phyloP scores from a whole-genome alignment of 37 sponge, comb jelly and placozoan species.

The Aphrocallistes beatrix region DNA sequence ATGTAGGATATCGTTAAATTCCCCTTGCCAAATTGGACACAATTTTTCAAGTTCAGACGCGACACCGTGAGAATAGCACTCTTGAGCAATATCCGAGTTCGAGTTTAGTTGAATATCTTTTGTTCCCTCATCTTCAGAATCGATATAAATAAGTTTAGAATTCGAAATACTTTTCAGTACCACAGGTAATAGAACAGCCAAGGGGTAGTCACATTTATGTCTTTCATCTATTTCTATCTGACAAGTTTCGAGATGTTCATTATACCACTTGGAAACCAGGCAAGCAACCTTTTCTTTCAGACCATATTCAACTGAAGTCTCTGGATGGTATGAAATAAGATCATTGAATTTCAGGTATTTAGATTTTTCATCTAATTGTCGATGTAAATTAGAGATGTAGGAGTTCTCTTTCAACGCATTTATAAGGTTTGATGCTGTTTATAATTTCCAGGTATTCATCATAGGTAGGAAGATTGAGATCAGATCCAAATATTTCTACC shows the following conservation, averaged over 20 bases:
- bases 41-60: not conserved
- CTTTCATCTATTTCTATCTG: not conserved
- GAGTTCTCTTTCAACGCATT: not conserved
- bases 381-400: not conserved
- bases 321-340: not conserved
- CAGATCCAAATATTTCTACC: not conserved
- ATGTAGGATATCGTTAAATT: not conserved
- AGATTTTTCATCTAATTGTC: not conserved
- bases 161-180: not conserved
- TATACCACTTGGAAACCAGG: conserved; percentile 5
- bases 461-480: not conserved
- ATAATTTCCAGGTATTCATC: too few species aligned
- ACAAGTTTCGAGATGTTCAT: not conserved
- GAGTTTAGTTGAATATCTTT: not conserved
- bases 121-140: not conserved
- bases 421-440: too few species aligned
- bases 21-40: conserved; percentile 3
- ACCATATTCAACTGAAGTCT: not conserved
- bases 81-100: not conserved
- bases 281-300: not conserved
- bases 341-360: not conserved
- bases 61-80: not conserved
- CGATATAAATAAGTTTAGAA: not conserved
- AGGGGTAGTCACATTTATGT: not conserved
- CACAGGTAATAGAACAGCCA: not conserved